A percentile compares a stretch with the other conserved stretches of the same genome.
These are phyloP conservation scores for Valencia hispanica DNA, from an alignment of 2,797 vertebrate species.

Conservation along the genomic window DNA sequence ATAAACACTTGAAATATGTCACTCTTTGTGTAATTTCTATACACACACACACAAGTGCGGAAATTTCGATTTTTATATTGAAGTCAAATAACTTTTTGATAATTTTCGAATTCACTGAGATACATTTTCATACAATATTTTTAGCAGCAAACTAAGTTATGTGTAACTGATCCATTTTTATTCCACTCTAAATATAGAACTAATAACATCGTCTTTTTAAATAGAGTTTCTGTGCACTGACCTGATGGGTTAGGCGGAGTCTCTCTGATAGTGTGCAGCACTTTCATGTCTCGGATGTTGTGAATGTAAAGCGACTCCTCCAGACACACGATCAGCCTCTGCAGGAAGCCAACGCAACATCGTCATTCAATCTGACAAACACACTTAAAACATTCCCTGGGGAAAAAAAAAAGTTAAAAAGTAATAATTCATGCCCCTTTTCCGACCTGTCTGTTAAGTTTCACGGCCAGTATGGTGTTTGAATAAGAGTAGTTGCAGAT, in stretches of 20 bases:
- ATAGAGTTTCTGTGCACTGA: slow-evolving; percentile 49
- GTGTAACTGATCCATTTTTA: neutral
- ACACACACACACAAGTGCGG: no score
- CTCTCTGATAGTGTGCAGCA: slow-evolving; percentile 97
- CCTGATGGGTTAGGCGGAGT: slow-evolving; percentile 97
- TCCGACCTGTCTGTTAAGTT: slow-evolving; percentile 94
- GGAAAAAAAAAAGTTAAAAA: no score
- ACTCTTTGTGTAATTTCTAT: no score
- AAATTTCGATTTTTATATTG: no score
- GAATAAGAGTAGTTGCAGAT: slow-evolving; percentile 99
- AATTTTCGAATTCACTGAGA: neutral
- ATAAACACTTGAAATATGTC: no score
- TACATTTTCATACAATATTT: neutral
- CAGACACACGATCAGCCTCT: slow-evolving; percentile 98
- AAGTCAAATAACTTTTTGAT: neutral
- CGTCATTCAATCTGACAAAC: no score
- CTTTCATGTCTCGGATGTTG: slow-evolving; percentile 99
- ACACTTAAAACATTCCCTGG: no score
- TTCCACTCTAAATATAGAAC: neutral
- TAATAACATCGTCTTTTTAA: neutral
- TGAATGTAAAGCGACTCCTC: slow-evolving; percentile 99
- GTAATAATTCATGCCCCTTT: neutral
- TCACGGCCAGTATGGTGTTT: slow-evolving; percentile 98
- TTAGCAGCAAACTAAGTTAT: neutral
- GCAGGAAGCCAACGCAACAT: slow-evolving; percentile 19